Evolutionary conservation across 23 tunicate genomes (phyloP).

Genomic region (Trididemnum miniatum): DNA sequence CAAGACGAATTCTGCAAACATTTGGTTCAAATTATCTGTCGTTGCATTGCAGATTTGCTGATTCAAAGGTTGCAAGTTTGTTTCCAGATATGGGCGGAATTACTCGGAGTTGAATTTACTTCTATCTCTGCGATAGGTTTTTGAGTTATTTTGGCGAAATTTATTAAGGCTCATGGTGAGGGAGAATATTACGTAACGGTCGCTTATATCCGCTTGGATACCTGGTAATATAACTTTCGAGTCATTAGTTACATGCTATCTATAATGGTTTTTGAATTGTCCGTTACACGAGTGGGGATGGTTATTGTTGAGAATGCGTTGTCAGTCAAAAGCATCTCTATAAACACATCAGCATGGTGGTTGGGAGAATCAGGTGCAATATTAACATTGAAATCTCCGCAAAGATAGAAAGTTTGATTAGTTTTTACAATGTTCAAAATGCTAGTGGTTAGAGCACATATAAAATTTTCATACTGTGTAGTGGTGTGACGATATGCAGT

Average conservation of each 20-base stretch:
- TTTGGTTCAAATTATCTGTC: neutral
- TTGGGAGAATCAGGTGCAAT: neutral
- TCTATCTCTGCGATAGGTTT: neutral
- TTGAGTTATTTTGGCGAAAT: neutral
- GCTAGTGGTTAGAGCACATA: neutral
- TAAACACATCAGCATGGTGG: neutral
- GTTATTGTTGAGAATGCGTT: neutral
- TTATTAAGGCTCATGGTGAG: neutral
- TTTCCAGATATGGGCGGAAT: neutral
- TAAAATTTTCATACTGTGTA: neutral
- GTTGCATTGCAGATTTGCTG: neutral
- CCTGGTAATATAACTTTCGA: neutral
- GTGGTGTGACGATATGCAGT: neutral
- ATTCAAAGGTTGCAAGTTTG: neutral
- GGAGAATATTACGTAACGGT: neutral
- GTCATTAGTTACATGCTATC: neutral
- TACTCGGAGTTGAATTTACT: neutral
- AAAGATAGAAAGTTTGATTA: neutral
- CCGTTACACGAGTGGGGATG: neutral
- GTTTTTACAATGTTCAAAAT: neutral
- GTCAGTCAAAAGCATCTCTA: neutral
- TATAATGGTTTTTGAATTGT: neutral
- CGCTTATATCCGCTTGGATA: neutral
- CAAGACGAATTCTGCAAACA: neutral
- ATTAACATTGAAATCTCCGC: neutral